Conservation (phyloP, 2,888 invertebrate species). For the Leucozona laternaria region DNA sequence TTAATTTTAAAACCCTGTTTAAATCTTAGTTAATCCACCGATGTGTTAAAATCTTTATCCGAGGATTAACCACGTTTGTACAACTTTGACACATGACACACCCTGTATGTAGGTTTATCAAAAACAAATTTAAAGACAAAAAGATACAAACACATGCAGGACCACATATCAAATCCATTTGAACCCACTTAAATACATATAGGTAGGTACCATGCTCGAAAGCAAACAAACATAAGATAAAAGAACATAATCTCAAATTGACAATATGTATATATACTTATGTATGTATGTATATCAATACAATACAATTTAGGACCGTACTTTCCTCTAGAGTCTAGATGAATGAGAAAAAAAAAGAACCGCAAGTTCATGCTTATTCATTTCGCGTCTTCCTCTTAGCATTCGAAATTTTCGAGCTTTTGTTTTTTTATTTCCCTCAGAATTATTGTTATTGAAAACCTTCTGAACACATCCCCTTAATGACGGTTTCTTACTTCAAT, state of each 20-base stretch:
- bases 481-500: slow-evolving; percentile 2
- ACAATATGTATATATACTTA: neutral
- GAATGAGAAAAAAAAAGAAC: neutral
- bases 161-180: neutral
- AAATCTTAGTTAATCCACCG: too few relatives aligned
- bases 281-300: too few relatives aligned
- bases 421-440: neutral
- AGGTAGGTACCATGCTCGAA: neutral
- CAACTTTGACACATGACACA: too few relatives aligned
- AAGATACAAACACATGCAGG: too few relatives aligned
- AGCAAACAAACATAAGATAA: neutral
- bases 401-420: slow-evolving; percentile 1
- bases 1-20: too few relatives aligned
- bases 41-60: too few relatives aligned
- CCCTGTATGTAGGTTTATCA: too few relatives aligned
- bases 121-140: too few relatives aligned
- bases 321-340: neutral
- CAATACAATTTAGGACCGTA: neutral
- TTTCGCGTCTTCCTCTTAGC: slow-evolving; percentile 18
- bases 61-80: too few relatives aligned
- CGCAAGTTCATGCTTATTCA: slow-evolving; percentile 20
- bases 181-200: neutral
- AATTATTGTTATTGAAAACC: neutral
- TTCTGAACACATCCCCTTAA: neutral
- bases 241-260: neutral